phyloP scores from a whole-genome alignment of 2,797 vertebrate genomes.

The Microchirus variegatus region DNA sequence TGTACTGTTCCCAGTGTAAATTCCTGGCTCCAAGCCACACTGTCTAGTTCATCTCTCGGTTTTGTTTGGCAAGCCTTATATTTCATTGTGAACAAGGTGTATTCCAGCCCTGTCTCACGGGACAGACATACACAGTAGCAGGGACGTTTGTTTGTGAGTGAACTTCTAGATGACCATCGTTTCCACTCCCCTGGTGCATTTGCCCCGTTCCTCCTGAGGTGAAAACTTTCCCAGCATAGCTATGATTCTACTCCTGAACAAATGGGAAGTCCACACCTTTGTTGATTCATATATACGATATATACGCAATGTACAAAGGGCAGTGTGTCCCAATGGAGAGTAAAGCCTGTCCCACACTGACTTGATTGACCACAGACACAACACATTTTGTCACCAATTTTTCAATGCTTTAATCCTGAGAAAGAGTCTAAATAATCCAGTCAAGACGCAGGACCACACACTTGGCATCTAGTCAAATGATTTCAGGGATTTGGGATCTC shows the following conservation, averaged over 20 bases:
- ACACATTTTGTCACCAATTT: too few relatives aligned
- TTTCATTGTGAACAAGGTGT: not conserved
- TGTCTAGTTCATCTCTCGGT: not conserved
- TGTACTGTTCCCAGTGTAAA: not conserved
- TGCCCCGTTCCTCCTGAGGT: conserved; percentile 8
- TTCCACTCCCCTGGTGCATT: not conserved
- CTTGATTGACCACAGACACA: too few relatives aligned
- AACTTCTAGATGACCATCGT: conserved; percentile 2
- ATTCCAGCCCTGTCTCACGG: conserved; percentile 9
- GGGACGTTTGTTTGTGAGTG: not conserved
- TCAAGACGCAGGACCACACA: too few relatives aligned
- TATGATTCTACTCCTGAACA: conserved; percentile 7
- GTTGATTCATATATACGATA: conserved; percentile 23
- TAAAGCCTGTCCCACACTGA: too few relatives aligned
- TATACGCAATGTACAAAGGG: conserved; percentile 5
- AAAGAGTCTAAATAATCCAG: too few relatives aligned
- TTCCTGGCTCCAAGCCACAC: not conserved
- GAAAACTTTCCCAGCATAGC: conserved; percentile 7
- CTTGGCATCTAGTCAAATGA: too few relatives aligned
- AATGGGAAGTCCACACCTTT: conserved; percentile 27
- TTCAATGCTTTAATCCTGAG: too few relatives aligned
- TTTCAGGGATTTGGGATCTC: too few relatives aligned
- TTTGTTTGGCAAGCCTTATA: conserved; percentile 14
- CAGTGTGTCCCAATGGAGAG: not conserved
- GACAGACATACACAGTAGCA: conserved; percentile 6